These are phyloP conservation scores for Pontoporia blainvillei DNA, from an alignment of 2,113 vertebrate genomes.

Conservation along the genomic window DNA sequence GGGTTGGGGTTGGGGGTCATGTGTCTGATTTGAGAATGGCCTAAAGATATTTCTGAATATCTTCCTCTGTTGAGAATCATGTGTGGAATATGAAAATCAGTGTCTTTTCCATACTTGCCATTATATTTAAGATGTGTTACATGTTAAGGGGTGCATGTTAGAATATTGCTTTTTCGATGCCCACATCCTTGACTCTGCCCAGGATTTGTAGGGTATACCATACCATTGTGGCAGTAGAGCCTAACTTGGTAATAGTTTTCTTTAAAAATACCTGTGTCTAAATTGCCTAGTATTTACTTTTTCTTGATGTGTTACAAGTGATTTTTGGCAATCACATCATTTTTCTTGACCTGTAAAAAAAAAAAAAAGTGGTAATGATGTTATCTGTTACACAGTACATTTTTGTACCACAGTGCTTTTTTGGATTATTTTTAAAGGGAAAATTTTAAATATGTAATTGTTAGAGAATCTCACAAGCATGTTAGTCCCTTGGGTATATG, in stretches of 20 bases:
- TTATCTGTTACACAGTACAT: background rate
- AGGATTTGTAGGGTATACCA: background rate
- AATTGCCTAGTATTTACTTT: background rate
- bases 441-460: background rate
- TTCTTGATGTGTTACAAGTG: background rate
- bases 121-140: background rate
- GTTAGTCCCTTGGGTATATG: background rate
- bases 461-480: background rate
- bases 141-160: background rate
- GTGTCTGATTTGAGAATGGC: background rate
- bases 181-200: background rate
- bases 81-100: background rate
- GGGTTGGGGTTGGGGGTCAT: background rate
- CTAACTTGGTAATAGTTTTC: background rate
- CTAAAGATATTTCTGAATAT: background rate
- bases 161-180: background rate
- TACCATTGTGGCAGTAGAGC: background rate
- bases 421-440: background rate
- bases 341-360: constrained; percentile 6
- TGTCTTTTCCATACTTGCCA: background rate
- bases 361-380: background rate
- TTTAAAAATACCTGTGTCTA: background rate
- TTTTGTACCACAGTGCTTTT: background rate
- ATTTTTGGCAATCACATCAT: background rate
- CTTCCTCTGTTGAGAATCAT: background rate